phyloP scores from a whole-genome alignment of 2,113 vertebrate species.

The Cyrtonyx montezumae region DNA sequence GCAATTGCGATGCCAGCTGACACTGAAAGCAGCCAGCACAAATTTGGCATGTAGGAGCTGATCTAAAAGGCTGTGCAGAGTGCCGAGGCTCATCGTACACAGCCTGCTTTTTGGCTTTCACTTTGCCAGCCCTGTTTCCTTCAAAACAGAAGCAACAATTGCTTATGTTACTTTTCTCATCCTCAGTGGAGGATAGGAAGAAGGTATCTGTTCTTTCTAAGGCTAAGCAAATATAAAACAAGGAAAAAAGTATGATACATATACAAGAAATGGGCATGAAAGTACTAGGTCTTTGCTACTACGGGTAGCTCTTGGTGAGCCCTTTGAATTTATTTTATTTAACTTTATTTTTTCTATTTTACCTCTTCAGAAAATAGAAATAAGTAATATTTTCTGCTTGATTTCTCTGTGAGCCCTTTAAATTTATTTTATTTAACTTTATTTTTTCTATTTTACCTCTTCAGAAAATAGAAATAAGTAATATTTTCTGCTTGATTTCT shows the following conservation, averaged over 20 bases:
- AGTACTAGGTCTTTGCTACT: background rate
- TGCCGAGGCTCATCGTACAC: background rate
- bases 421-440: too few species aligned
- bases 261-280: background rate
- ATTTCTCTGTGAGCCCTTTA: too few species aligned
- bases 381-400: background rate
- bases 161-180: background rate
- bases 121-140: background rate
- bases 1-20: slow-evolving; percentile 43
- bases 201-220: background rate
- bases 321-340: background rate
- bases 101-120: background rate
- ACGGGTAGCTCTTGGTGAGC: background rate
- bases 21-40: background rate
- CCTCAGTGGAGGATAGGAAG: background rate
- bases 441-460: background rate
- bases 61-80: slow-evolving; percentile 25
- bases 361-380: background rate
- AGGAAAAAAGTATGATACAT: background rate
- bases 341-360: background rate
- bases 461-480: background rate
- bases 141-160: background rate
- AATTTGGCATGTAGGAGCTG: background rate
- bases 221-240: background rate
- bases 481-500: background rate